Percentiles rank a stretch among this genome's conserved stretches.
phyloP scores from a whole-genome alignment of 2,888 invertebrate species.

The Dicycla oo region DNA sequence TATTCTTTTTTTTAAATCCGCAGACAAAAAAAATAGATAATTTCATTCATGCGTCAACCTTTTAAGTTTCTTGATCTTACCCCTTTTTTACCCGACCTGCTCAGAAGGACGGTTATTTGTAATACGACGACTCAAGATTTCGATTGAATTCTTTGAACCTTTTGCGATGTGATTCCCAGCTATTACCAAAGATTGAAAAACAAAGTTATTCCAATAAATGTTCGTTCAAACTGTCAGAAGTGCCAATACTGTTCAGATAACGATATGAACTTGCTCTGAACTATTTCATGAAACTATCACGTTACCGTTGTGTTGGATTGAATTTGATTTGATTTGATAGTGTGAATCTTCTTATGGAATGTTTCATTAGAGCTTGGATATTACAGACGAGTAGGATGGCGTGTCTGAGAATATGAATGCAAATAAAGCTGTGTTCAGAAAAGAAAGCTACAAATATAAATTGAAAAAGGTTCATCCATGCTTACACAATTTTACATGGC shows the following conservation, averaged over 20 bases:
- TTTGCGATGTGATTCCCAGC: slow-evolving; percentile 10
- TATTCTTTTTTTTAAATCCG: not conserved
- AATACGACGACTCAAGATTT: slow-evolving; percentile 1
- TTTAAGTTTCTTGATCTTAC: slow-evolving; percentile 3
- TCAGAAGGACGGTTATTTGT: not conserved
- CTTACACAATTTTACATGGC: not conserved
- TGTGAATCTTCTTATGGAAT: not conserved
- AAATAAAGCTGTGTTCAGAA: slow-evolving; percentile 9
- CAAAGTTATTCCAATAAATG: slow-evolving; percentile 39
- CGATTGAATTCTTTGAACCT: slow-evolving; percentile 22
- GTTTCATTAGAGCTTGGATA: not conserved
- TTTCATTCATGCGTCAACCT: not conserved
- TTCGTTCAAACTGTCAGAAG: slow-evolving; percentile 28
- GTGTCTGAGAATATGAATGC: slow-evolving; percentile 11
- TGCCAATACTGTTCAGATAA: slow-evolving; percentile 25
- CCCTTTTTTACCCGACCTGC: not conserved
- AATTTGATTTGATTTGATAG: slow-evolving; percentile 1
- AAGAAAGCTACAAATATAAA: slow-evolving; percentile 8
- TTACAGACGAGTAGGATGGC: not conserved
- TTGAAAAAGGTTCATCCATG: not conserved
- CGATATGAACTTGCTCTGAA: slow-evolving; percentile 18
- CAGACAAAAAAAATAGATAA: not conserved
- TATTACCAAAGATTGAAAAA: slow-evolving; percentile 40
- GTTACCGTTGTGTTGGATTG: not conserved
- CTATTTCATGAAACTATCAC: slow-evolving; percentile 14